Evolutionary conservation across 2,113 vertebrate species (phyloP), one percentile per base, ranked within the genome.

Genomic region (Rhegmatorhina hoffmannsi): DNA sequence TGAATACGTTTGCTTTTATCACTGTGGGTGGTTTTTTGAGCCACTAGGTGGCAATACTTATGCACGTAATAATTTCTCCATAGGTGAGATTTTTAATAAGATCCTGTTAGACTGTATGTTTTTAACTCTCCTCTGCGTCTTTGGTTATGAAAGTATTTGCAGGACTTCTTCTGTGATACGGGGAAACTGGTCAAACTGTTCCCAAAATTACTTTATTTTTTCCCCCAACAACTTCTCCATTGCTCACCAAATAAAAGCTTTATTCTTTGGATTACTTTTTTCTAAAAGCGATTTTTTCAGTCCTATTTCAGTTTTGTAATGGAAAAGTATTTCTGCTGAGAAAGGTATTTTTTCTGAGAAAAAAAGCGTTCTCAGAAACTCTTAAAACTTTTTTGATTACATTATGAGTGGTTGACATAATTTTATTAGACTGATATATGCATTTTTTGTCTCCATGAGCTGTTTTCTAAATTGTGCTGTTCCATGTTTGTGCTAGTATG

Each of bases 21-120:
- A 8, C 23, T 44, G 20, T 15, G 5, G 17, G 0, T 2, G 0
- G 5, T 64, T 94, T 59, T 31, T 33, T 7, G 0, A 67, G 31
- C 90, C 96, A 92, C 83, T 77, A 93, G 95, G 56, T 93, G 96
- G 95, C 95, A 90, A 36, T 79, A 40, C 12, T 64, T 46, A 28
- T 1, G 9, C 63, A 56, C 0, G 0, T 40, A 72, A 44, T 64
- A 1, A 5, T 69, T 60, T 80, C 15, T 55, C 28, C 12, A 0
- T 26, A 3, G n/a, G 5, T 58, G 10, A 10, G 36, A 3, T 62
- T 75, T 49, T 69, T 69, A 66, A n/a, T 19, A 10, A 7, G 21
- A 13, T 62, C 18, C 58, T 55, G 7, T 47, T 12, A 20, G 31
- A 52, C 31, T 44, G 14, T 55, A 0, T 38, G 3, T 80, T 70